Evolutionary conservation across 2,888 invertebrate genomes (phyloP), one percentile per base, ranked within the genome.

Genomic region (Proisotoma minuta): DNA sequence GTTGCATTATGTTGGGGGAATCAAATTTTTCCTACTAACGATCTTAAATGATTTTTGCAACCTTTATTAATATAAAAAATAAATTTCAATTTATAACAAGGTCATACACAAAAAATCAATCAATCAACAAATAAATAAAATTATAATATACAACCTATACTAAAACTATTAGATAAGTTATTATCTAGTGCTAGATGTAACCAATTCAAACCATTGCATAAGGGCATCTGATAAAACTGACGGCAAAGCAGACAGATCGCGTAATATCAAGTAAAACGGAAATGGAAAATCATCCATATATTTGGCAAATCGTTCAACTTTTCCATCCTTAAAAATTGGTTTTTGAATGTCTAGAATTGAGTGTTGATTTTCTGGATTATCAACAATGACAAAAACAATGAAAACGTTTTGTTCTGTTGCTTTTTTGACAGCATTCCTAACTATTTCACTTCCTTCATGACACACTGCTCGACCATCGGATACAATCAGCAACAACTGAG

Each of bases 221-320:
- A 99, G 82, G 0, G 98, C 97, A 78, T 99, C 97, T 74, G 97
- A 92, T 27, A 99, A 81, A 1, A 96, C 91, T 34, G 84, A 82
- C 0, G 99, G 98, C 62, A 99, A 79, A 26, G 88, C 86, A 66
- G 86, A 85, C 75, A 97, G 86, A 76, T 98, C 93, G 62, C 92
- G 81, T 27, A 99, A 83, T 74, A 99, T 89, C 53, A 99, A 84
- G 78, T 99, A 99, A 81, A 93, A 98, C 0, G 97, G 96, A 78
- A 99, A 99, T 0, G 99, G 99, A 79, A 99, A 99, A 52, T 84
- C 85, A 75, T 97, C 96, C 82, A 99, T 85, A 77, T 98, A 98
- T 0, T 88, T 85, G 71, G 84, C 83, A 74, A 94, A 87, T 51
- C 82, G 82, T 3, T 83, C 76, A 70, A 83, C 81, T 63, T 82